phyloP scores from a whole-genome alignment of 2,113 vertebrate genomes.

The Picathartes gymnocephalus region DNA sequence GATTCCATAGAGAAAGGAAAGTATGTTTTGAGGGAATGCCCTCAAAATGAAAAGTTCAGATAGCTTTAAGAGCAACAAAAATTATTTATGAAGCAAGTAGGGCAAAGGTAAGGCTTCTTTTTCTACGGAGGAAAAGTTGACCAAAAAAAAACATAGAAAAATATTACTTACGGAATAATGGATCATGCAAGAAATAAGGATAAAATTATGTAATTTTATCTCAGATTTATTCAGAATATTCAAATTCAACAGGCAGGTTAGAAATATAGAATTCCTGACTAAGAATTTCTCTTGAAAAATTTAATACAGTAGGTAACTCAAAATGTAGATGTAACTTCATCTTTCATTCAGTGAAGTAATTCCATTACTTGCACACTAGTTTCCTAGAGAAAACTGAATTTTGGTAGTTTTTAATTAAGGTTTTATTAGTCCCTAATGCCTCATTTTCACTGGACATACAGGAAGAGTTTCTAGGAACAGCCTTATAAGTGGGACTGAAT shows the following conservation, averaged over 20 bases:
- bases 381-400: neutral
- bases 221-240: neutral
- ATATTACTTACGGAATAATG: neutral
- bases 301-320: neutral
- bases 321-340: neutral
- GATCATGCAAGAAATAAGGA: neutral
- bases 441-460: neutral
- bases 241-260: neutral
- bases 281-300: neutral
- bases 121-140: neutral
- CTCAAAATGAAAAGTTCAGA: neutral
- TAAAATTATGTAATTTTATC: neutral
- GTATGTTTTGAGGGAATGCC: neutral
- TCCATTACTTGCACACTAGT: neutral
- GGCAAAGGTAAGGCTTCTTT: neutral
- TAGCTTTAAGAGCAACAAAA: neutral
- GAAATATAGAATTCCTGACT: neutral
- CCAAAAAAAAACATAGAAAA: neutral
- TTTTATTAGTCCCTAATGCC: neutral
- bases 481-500: neutral
- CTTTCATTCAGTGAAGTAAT: neutral
- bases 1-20: neutral
- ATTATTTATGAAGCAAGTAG: neutral
- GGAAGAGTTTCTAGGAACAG: neutral
- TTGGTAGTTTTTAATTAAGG: neutral